Conservation (phyloP, 2,888 invertebrate species). For the Andrena trimmerana region DNA sequence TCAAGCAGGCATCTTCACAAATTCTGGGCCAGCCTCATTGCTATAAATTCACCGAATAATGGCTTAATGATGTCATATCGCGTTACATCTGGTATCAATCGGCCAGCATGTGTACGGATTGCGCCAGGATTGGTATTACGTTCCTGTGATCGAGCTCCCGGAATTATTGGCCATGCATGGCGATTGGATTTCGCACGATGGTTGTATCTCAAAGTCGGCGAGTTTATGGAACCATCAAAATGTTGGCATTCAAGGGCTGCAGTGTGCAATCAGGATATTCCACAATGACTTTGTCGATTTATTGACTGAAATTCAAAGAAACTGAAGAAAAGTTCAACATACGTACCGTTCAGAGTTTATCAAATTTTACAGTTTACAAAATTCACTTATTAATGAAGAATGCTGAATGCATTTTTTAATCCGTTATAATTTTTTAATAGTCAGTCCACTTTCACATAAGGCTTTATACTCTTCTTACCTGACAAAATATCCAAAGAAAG, state of each 20-base stretch:
- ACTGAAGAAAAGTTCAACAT: no score
- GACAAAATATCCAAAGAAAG: no score
- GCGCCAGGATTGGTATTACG: slow-evolving; percentile 35
- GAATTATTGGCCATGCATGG: slow-evolving; percentile 55
- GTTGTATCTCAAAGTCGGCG: slow-evolving; percentile 54
- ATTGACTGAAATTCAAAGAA: no score
- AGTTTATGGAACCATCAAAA: slow-evolving; percentile 54
- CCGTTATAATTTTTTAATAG: no score
- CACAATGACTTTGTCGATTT: background rate
- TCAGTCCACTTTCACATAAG: no score
- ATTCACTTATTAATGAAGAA: no score
- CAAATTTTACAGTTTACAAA: no score
- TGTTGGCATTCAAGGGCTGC: slow-evolving; percentile 43
- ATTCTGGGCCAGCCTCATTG: slow-evolving; percentile 22
- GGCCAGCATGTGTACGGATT: slow-evolving; percentile 26
- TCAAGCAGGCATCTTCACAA: slow-evolving; percentile 26
- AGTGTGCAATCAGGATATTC: background rate
- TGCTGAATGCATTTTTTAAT: no score
- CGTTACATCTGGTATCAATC: slow-evolving; percentile 54
- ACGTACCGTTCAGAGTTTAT: no score
- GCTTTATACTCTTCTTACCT: no score
- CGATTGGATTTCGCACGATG: slow-evolving; percentile 63
- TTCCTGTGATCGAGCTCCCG: slow-evolving; percentile 32
- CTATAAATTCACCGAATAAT: slow-evolving; percentile 53
- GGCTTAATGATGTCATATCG: slow-evolving; percentile 53